These are phyloP conservation scores for Dinothrombium tinctorium DNA, from an alignment of 1,140 invertebrate genomes.

Conservation along the genomic window DNA sequence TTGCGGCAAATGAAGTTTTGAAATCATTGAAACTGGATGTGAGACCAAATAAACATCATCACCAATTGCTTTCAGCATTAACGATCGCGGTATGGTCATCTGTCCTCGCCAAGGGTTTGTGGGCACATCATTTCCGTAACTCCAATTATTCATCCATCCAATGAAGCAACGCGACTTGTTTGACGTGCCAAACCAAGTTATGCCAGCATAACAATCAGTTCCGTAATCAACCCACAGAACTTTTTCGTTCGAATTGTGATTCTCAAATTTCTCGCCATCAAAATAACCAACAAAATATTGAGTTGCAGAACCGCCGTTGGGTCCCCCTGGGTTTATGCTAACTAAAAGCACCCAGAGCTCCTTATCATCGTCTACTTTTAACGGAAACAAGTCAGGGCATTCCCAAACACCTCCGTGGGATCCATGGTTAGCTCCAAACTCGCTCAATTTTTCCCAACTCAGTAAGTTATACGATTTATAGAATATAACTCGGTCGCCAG, in stretches of 20 bases:
- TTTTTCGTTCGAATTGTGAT: neutral
- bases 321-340: neutral
- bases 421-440: conserved; percentile 3
- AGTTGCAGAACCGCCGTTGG: conserved; percentile 3
- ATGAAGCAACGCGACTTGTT: neutral
- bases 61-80: neutral
- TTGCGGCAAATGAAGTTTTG: no score
- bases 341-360: neutral
- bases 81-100: conserved; percentile 1
- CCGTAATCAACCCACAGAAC: conserved; percentile 7
- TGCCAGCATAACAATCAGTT: conserved; percentile 7
- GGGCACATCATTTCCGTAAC: neutral
- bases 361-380: neutral
- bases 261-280: conserved; percentile 5
- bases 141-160: conserved; percentile 7
- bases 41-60: neutral
- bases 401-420: conserved; percentile 3
- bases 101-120: conserved; percentile 8
- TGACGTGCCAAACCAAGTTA: neutral
- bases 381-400: conserved; percentile 3
- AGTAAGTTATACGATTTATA: conserved; percentile 6
- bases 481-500: conserved; percentile 3
- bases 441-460: neutral
- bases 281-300: conserved; percentile 8
- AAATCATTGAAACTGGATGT: no score